Evolutionary conservation across 2,113 vertebrate genomes (phyloP), one percentile per base, ranked within the genome.

Genomic region (Miniopterus natalensis): DNA sequence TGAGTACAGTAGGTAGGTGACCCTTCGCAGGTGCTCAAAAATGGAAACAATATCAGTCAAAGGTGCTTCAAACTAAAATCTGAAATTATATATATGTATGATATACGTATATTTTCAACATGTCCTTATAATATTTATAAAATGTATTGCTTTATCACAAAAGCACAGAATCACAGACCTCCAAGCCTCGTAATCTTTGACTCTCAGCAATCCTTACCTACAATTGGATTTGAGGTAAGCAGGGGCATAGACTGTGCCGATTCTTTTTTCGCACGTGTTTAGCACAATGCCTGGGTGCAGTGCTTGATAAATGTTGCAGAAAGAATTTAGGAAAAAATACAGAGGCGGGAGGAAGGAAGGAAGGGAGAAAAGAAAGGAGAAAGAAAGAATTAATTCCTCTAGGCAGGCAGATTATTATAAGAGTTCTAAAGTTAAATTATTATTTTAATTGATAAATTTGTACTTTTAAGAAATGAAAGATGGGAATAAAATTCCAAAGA

Each of bases 401-500:
- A 88, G 29, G 13, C 42, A 36, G 2, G 3, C 10, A 18, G 3
- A 40, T 59, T 59, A 51, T 70, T 55, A 78, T 45, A 53, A 36
- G 2, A 49, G 10, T 65, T 77, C 36, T 42, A 71, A 78, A 83
- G 57, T 29, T 84, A n/a, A n/a, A 70, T 47, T 84, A 59, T 70
- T 74, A 21, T 74, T 77, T 66, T 31, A 85, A 40, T 70, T 75
- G n/a, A 74, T 25, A 25, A 17, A 20, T 73, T 23, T 88, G 12
- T 53, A 74, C 57, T 40, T 92, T 61, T 21, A 86, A 97, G 23
- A 8, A 59, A 65, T 88, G 8, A 79, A 93, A 89, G 14, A 55
- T n/a, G 8, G 12, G 10, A n/a, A n/a, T 59, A 83, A 9, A 65
- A 79, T 75, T 59, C 83, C 15, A 71, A 77, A 83, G 21, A 66